phyloP scores from a whole-genome alignment of 2,113 vertebrate species.

The Psammodynastes pulverulentus region DNA sequence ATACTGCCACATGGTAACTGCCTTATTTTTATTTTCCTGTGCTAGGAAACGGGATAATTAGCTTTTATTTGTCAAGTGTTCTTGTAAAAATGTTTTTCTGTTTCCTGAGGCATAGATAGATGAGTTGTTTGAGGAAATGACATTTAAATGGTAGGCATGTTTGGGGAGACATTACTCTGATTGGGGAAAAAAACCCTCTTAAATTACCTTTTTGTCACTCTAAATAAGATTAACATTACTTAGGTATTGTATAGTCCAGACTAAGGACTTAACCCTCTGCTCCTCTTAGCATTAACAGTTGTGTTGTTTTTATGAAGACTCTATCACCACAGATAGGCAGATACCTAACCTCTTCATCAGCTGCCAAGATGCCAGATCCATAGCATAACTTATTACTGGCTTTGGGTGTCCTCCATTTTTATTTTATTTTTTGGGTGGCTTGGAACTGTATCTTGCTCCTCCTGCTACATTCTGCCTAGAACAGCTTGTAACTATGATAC shows the following conservation, averaged over 20 bases:
- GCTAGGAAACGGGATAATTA: slow-evolving; percentile 19
- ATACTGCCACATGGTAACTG: not conserved
- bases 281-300: not conserved
- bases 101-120: not conserved
- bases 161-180: not conserved
- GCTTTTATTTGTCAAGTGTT: slow-evolving; percentile 12
- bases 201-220: not conserved
- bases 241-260: not conserved
- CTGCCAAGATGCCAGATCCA: not conserved
- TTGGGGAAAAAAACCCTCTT: not conserved
- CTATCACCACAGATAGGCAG: not conserved
- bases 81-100: not conserved
- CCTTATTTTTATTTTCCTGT: slow-evolving; percentile 7
- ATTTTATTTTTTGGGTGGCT: not conserved
- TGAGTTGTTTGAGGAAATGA: not conserved
- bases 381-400: not conserved
- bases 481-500: not conserved
- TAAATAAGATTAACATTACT: not conserved
- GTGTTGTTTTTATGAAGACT: not conserved
- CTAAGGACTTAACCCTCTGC: not conserved
- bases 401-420: not conserved
- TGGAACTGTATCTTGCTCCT: not conserved
- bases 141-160: not conserved
- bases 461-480: not conserved
- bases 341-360: not conserved